A percentile compares a stretch with the other conserved stretches of the same genome.
Conservation (phyloP, 1,140 invertebrate species). For the Artemia franciscana region DNA sequence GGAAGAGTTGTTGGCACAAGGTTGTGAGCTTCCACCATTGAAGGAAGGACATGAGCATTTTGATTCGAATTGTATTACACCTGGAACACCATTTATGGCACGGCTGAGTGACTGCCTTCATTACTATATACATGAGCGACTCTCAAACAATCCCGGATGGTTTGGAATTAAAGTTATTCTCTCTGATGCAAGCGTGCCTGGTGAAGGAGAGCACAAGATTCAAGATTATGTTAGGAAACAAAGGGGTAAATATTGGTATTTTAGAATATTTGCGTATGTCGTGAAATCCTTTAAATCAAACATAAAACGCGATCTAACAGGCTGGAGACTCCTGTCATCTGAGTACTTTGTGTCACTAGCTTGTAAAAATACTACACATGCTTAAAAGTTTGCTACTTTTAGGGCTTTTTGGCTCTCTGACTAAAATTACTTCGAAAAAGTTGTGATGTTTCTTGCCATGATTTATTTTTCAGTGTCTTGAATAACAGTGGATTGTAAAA, state of each 20-base stretch:
- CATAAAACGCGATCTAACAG: no score
- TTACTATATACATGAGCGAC: conserved; percentile 81
- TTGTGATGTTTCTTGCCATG: no score
- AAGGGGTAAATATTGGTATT: conserved; percentile 31
- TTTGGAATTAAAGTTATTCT: conserved; percentile 80
- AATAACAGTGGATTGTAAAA: no score
- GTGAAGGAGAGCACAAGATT: conserved; percentile 97
- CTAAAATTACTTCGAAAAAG: no score
- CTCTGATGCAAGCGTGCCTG: conserved; percentile 94
- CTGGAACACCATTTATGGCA: conserved; percentile 96
- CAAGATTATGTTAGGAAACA: conserved; percentile 97
- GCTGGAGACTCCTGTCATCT: no score
- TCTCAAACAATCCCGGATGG: conserved; percentile 92
- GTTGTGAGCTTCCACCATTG: conserved; percentile 56
- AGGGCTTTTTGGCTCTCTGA: no score
- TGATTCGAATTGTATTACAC: conserved; percentile 97
- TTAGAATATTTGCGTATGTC: conserved; percentile 5
- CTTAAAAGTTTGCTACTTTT: no score
- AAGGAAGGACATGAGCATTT: conserved; percentile 82
- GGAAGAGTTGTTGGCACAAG: conserved; percentile 45
- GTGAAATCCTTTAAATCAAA: neutral
- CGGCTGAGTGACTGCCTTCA: conserved; percentile 75
- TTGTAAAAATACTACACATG: no score
- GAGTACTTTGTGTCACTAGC: no score
- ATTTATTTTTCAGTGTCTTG: no score